These are phyloP conservation scores for Drosophila carrolli DNA, from an alignment of 1,140 invertebrate genomes.

Conservation along the genomic window DNA sequence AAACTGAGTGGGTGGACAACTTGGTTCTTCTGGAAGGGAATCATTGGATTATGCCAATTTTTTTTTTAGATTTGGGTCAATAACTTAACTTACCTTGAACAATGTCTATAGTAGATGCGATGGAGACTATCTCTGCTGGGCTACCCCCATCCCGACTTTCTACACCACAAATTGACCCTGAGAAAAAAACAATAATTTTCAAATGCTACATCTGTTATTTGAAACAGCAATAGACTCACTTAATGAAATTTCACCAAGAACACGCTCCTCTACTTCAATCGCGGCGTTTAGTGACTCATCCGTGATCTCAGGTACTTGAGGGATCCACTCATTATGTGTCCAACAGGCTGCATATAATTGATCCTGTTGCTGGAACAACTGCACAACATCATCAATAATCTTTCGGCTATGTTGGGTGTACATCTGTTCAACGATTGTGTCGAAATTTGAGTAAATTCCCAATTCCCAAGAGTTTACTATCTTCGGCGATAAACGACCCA, in stretches of 20 bases:
- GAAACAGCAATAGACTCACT: conserved; percentile 7
- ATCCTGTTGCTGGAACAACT: conserved; percentile 17
- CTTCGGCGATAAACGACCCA: conserved; percentile 51
- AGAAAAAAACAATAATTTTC: background rate
- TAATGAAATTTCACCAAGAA: background rate
- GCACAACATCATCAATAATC: background rate
- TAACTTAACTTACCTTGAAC: background rate
- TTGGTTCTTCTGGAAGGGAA: background rate
- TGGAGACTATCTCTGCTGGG: background rate
- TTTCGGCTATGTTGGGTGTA: conserved; percentile 19
- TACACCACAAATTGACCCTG: background rate
- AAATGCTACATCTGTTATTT: too few species aligned
- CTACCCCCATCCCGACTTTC: background rate
- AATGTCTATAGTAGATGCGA: background rate
- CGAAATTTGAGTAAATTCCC: conserved; percentile 31
- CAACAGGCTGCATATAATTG: conserved; percentile 44
- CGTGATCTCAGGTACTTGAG: conserved; percentile 27
- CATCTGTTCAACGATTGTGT: conserved; percentile 35
- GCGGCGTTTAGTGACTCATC: conserved; percentile 1
- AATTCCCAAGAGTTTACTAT: conserved; percentile 47
- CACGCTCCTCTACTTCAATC: too few species aligned
- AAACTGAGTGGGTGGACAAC: conserved; percentile 15
- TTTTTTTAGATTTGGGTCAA: background rate
- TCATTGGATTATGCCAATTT: fast-evolving
- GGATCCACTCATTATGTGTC: conserved; percentile 46